These are phyloP conservation scores for Hirtodrosophila histrioides DNA, from an alignment of 2,888 invertebrate genomes.

Conservation along the genomic window DNA sequence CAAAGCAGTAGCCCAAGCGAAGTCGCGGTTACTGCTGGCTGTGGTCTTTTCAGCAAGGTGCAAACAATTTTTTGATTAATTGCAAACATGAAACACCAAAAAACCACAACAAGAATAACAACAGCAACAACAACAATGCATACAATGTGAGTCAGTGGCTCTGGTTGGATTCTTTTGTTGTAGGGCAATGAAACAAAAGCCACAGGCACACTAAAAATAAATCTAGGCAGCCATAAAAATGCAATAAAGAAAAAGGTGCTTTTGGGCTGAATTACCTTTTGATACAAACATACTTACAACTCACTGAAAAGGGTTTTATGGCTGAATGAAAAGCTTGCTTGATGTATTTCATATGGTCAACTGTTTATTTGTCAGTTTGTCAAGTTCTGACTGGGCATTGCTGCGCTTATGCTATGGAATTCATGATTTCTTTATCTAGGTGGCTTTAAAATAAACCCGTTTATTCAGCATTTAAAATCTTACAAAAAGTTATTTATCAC, in stretches of 20 bases:
- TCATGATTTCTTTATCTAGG: no score
- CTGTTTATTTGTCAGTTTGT: constrained; percentile 20
- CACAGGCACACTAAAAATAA: constrained; percentile 51
- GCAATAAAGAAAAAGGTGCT: constrained; percentile 63
- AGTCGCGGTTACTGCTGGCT: constrained; percentile 14
- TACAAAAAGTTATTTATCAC: no score
- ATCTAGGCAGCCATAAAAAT: constrained; percentile 68
- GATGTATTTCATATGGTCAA: constrained; percentile 9
- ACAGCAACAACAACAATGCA: constrained; percentile 16
- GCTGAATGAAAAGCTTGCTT: constrained; percentile 15
- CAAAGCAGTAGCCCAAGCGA: constrained; percentile 9
- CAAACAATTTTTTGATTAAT: constrained; percentile 71
- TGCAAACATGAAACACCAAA: constrained; percentile 58
- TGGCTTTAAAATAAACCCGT: no score
- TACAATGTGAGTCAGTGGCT: constrained; percentile 26
- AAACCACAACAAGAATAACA: constrained; percentile 24
- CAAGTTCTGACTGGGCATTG: not conserved
- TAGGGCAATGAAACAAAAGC: constrained; percentile 60
- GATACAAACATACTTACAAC: not conserved
- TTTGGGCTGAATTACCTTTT: constrained; percentile 17
- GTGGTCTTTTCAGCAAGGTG: constrained; percentile 53
- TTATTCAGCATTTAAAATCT: no score
- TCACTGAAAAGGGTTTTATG: constrained; percentile 16
- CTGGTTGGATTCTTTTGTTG: constrained; percentile 48
- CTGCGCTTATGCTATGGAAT: no score